Evolutionary conservation across 2,888 invertebrate species (phyloP).

Genomic region (Hypsopygia costalis): DNA sequence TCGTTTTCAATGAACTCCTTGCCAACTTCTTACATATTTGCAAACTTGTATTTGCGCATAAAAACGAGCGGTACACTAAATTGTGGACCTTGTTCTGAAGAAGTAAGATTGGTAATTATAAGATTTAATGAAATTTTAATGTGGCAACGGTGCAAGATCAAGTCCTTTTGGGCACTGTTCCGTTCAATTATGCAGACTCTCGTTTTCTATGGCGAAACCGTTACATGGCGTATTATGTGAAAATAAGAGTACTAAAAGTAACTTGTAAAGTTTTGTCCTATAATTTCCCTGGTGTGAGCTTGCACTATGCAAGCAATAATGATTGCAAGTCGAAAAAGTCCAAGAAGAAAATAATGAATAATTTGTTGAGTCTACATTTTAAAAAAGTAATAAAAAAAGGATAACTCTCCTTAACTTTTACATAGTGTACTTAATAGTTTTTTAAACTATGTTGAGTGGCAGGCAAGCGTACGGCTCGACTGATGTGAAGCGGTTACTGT

Average conservation of each 20-base stretch:
- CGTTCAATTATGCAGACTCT: slow-evolving; percentile 35
- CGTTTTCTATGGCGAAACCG: slow-evolving; percentile 57
- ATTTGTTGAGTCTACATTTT: no score
- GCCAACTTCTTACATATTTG: slow-evolving; percentile 39
- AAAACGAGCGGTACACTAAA: slow-evolving; percentile 7
- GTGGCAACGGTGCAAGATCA: slow-evolving; percentile 40
- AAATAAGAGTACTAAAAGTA: slow-evolving; percentile 15
- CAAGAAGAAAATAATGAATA: no score
- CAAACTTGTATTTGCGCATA: slow-evolving; percentile 23
- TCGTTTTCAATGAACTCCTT: slow-evolving; percentile 70
- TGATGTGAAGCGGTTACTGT: no score
- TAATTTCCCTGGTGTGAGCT: background rate
- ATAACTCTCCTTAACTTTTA: no score
- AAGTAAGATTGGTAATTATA: background rate
- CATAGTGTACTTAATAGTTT: no score
- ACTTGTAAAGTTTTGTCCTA: background rate
- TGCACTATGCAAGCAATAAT: no score
- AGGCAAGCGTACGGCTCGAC: no score
- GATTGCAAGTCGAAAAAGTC: no score
- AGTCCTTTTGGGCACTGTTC: slow-evolving; percentile 36
- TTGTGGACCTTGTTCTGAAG: slow-evolving; percentile 11
- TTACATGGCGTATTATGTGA: slow-evolving; percentile 43
- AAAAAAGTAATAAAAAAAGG: no score
- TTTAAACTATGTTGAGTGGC: no score
- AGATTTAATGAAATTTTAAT: background rate